Base-by-base conservation (phyloP, 37 sponge, comb jelly and placozoan species). In the Eunapius fragilis region DNA sequence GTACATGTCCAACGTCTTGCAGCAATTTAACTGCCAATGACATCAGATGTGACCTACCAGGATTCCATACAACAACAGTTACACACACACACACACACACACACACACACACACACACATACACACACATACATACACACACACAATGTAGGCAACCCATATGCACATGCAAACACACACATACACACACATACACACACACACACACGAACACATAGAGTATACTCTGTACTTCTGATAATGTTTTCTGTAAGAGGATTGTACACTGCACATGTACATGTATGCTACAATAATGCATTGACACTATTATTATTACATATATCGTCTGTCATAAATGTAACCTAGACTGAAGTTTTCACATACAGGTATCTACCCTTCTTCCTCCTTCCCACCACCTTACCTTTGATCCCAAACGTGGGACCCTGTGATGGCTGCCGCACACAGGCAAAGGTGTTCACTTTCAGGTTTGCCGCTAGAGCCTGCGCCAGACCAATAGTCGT, bases 381-480 rank as follows among this genome's bases (percentile, higher is more conserved):
- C 41, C 41, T 41, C 41, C 41, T 6, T 6, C 6, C n/a, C 68
- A 34, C 69, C 79, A 0, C 36, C 41, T 41, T 37, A 88, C 92
- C 99, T 90, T 99, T 99, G 73, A 99, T 99, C 37, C 99, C 99
- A 89, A 99, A 99, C 12, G 99, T 99, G 14, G 99, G 99, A 37
- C 99, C 99, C 70, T 97, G 98, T 14, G 96, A 95, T 4, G 99
- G 99, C 76, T 99, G 99, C 33, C 99, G 68, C 31, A 99, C 92
- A 87, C 99, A 99, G 3, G 99, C 97, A 85, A 99, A 89, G 26
- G 78, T 80, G 71, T 95, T 95, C 77, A 88, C 75, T 68, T 89
- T 82, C n/a, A 95, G 80, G 68, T 92, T 91, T 50, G 96, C 96
- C 11, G 96, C 94, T 69, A 99, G 72, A 13, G 99, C 96, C 69